Evolutionary conservation across 2,888 invertebrate genomes (phyloP).

Genomic region (Agonopterix arenella): DNA sequence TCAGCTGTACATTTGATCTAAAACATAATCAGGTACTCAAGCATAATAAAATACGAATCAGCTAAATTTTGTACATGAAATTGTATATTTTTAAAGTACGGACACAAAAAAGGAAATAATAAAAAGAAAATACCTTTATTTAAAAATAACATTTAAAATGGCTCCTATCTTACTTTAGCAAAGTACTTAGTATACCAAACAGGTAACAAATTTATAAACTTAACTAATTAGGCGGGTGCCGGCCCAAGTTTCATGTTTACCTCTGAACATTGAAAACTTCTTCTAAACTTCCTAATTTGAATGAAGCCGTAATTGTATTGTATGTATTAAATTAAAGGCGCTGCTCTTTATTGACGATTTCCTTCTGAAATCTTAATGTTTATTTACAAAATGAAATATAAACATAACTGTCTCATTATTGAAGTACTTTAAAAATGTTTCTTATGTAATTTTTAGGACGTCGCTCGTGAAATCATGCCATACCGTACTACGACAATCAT

Average conservation of each 20-base stretch:
- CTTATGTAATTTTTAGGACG: background rate
- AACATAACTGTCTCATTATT: background rate
- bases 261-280: constrained; percentile 46
- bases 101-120: too few species aligned
- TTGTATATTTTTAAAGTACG: too few species aligned
- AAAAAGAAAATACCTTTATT: too few species aligned
- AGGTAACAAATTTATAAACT: constrained; percentile 71
- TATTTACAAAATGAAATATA: background rate
- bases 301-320: constrained; percentile 49
- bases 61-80: too few species aligned
- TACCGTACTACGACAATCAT: too few species aligned
- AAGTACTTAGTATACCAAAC: constrained; percentile 67
- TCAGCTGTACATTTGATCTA: too few species aligned
- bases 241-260: constrained; percentile 60
- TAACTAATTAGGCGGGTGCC: constrained; percentile 60
- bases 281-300: constrained; percentile 56
- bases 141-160: too few species aligned
- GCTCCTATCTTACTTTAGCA: constrained; percentile 4
- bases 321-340: constrained; percentile 30
- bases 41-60: too few species aligned
- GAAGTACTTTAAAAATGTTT: background rate
- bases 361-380: background rate
- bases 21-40: too few species aligned
- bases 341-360: constrained; percentile 3
- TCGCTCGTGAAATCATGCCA: too few species aligned